Evolutionary conservation across 2,797 vertebrate genomes (phyloP).

Genomic region (Chelon labrosus): DNA sequence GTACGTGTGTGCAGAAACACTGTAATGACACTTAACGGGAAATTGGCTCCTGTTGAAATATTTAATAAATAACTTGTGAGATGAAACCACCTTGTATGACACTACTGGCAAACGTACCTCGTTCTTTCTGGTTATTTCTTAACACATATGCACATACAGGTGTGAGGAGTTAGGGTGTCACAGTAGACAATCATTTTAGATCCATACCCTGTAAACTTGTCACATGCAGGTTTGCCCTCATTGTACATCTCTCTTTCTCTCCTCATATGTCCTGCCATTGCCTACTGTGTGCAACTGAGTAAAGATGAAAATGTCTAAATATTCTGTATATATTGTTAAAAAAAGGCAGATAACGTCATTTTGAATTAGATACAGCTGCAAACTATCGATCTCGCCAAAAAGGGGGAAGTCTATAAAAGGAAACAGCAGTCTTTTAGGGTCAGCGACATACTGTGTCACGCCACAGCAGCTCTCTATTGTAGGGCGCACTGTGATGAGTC

Average conservation of each 20-base stretch:
- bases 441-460: constrained; percentile 71
- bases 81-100: constrained; percentile 69
- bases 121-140: constrained; percentile 20
- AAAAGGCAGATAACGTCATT: constrained; percentile 8
- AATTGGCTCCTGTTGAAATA: constrained; percentile 83
- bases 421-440: constrained; percentile 68
- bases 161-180: not conserved
- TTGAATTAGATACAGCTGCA: constrained; percentile 11
- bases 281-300: not conserved
- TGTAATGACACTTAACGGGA: constrained; percentile 84
- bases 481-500: constrained; percentile 63
- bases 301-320: not conserved
- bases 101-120: constrained; percentile 57
- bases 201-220: not conserved
- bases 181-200: not conserved
- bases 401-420: constrained; percentile 64
- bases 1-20: constrained; percentile 77
- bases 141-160: not conserved
- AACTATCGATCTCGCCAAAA: constrained; percentile 42
- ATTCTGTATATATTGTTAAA: not conserved
- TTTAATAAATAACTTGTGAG: constrained; percentile 73
- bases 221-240: not conserved
- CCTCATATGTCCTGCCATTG: not conserved
- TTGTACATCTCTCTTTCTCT: not conserved
- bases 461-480: constrained; percentile 73